Base-by-base conservation (phyloP, 1,140 invertebrate genomes). In the Drosophila leontia region DNA sequence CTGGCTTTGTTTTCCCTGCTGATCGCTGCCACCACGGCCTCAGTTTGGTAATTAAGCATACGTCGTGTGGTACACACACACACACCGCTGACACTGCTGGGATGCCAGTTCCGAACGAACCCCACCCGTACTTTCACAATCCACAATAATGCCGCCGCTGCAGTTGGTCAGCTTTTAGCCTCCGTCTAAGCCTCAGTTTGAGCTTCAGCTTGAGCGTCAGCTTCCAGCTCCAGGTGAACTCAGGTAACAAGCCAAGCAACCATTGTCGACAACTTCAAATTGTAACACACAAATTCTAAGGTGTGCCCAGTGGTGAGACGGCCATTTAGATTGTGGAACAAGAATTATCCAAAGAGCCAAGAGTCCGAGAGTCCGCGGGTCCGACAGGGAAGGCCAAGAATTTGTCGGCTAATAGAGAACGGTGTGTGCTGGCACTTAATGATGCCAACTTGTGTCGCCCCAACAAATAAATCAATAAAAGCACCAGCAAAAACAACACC, bases 251-350 rank as follows among this genome's bases (percentile, higher is more conserved):
- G 82, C 69, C 64, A 11, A 23, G 80, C 85, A 51, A 17, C 50
- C 84, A 88, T 90, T 88, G 84, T 88, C 84, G 86, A 90, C 85
- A 91, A 90, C 86, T 85, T 90, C 71, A 90, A 90, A 90, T 90
- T 91, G 85, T 90, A 90, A 90, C 85, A 90, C 84, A 88, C 84
- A 84, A 88, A 90, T 90, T 90, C 85, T 90, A 90, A 88, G 85
- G 85, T 90, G 85, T 90, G 85, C 74, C 85, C 68, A 6, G 53
- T 56, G 53, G 35, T 56, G 35, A 80, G 85, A 90, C 84, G 85
- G 80, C 84, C 86, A 90, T 91, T 90, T 90, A 90, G 85, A 90
- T 90, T 90, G 85, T 91, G 82, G 82, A 76, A 91, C 82, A 90
- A 82, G 85, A 84, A 91, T 85, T 91, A 85, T 85, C 82, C 29